These are phyloP conservation scores for Trinorchestia longiramus DNA, from an alignment of 1,140 invertebrate genomes.

Conservation along the genomic window DNA sequence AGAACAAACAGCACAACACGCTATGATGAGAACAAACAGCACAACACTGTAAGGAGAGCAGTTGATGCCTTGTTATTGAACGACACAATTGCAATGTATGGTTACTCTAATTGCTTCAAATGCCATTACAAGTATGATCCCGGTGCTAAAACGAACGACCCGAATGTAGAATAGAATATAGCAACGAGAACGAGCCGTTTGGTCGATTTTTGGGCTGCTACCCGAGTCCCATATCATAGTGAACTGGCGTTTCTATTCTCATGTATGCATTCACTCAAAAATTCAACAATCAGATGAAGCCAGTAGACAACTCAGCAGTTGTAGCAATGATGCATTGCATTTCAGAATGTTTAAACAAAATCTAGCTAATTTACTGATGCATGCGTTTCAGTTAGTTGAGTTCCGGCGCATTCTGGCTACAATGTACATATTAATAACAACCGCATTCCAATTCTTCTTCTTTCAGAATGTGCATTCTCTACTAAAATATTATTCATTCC, in stretches of 20 bases:
- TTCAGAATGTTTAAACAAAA: background rate
- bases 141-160: background rate
- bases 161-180: background rate
- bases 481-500: background rate
- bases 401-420: background rate
- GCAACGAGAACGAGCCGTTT: background rate
- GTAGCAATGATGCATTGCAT: background rate
- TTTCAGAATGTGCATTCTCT: background rate
- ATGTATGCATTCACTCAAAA: too few relatives aligned
- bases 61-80: background rate
- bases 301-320: background rate
- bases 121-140: background rate
- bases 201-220: too few relatives aligned
- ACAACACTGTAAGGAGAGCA: background rate
- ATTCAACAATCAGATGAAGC: background rate
- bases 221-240: background rate
- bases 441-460: too few relatives aligned
- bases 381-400: background rate
- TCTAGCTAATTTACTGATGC: background rate
- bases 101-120: background rate
- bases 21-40: background rate
- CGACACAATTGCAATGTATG: background rate
- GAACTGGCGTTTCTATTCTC: too few relatives aligned
- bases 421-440: too few relatives aligned
- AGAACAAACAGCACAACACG: background rate